Evolutionary conservation across 2,888 invertebrate genomes (phyloP).

Genomic region (Pachliopta kotzebuea): DNA sequence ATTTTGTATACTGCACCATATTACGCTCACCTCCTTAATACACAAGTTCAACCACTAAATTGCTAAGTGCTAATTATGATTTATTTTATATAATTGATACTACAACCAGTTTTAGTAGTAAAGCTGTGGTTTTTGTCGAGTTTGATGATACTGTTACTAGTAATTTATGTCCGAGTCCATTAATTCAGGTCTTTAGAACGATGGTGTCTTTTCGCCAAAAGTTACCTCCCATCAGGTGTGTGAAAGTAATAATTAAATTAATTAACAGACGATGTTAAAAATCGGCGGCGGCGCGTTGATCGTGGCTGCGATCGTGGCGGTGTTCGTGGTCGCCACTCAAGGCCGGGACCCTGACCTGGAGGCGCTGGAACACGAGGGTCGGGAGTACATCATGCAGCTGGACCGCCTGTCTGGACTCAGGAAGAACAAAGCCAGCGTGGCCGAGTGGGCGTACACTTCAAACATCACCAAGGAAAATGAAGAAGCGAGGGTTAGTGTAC

Average conservation of each 20-base stretch:
- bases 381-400: conserved; percentile 81
- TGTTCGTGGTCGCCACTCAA: conserved; percentile 73
- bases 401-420: conserved; percentile 81
- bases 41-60: no score
- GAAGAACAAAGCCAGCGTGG: conserved; percentile 80
- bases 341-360: conserved; percentile 77
- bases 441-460: conserved; percentile 88
- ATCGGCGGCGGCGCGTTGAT: conserved; percentile 70
- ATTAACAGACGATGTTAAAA: conserved; percentile 72
- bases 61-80: no score
- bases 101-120: no score
- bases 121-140: no score
- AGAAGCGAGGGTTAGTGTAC: conserved; percentile 56
- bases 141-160: no score
- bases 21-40: no score
- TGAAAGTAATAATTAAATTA: neutral
- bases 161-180: no score
- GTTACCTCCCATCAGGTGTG: no score
- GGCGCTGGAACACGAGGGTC: conserved; percentile 79
- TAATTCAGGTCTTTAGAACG: no score
- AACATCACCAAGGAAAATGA: conserved; percentile 87
- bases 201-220: no score
- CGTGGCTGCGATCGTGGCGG: conserved; percentile 71
- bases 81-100: no score
- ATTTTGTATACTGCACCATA: no score